Percentiles rank a stretch among this genome's conserved stretches.
Evolutionary conservation across 1,140 invertebrate genomes (phyloP).

Genomic region (Zaprionus tsacasi): DNA sequence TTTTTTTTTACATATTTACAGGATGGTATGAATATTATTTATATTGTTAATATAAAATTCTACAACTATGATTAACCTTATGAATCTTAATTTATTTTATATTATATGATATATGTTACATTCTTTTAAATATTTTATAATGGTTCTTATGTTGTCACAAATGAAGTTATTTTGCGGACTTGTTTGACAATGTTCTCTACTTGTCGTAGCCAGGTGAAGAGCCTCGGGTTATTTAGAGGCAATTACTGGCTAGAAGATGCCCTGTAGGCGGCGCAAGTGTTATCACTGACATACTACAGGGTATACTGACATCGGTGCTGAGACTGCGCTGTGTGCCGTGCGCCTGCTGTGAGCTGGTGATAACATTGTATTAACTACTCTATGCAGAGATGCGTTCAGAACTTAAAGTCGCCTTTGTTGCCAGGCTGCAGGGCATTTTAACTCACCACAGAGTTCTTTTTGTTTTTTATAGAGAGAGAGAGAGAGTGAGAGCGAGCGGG

Average conservation of each 20-base stretch:
- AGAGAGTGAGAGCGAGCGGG: neutral
- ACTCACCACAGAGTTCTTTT: slow-evolving; percentile 30
- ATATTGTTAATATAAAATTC: too few relatives aligned
- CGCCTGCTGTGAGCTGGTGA: slow-evolving; percentile 5
- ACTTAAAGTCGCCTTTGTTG: slow-evolving; percentile 22
- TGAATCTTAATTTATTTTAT: too few relatives aligned
- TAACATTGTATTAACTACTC: slow-evolving; percentile 35
- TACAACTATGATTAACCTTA: too few relatives aligned
- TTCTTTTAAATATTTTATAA: too few relatives aligned
- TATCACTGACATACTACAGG: neutral
- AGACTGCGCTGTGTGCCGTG: neutral
- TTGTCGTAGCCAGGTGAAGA: neutral
- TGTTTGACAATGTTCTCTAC: neutral
- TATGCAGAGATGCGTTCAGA: slow-evolving; percentile 20
- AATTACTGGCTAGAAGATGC: neutral
- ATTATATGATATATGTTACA: too few relatives aligned
- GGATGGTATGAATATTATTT: too few relatives aligned
- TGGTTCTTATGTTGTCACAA: slow-evolving; percentile 7
- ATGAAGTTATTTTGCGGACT: slow-evolving; percentile 13
- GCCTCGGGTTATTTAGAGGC: neutral
- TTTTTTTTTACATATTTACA: too few relatives aligned
- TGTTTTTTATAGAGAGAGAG: neutral
- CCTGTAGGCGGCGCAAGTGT: neutral
- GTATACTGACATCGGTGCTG: neutral
- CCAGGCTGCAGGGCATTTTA: slow-evolving; percentile 31